Base-by-base conservation (phyloP, 2,888 invertebrate genomes). In the Drosophila colorata region DNA sequence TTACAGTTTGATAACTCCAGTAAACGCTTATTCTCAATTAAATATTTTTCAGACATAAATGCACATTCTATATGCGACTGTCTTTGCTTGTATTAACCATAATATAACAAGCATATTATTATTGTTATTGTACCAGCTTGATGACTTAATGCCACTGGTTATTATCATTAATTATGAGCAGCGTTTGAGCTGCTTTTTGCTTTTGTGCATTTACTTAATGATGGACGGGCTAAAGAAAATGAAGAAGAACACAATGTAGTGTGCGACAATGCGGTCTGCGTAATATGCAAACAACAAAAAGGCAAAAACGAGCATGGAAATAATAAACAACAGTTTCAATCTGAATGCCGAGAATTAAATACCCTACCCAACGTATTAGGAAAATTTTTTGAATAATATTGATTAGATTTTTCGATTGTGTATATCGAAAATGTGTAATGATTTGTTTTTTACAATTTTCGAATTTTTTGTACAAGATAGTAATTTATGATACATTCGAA, bases 81-180 rank as follows among this genome's bases (percentile, higher is more conserved):
- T 40, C 33, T 56, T 13, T 5, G 31, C 3, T 11, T 11, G 11
- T 31, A 2, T 31, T 2, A 3, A 1, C 47, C 16, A 13, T 40
- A n/a, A 33, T 4, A 28, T 43, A 9, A 2, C 9, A 9, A 9
- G 28, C 28, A 28, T 28, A 9, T 28, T 9, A 28, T 28, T 28
- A 28, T 49, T 57, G 20, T 16, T 35, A 33, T 44, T 20, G 13
- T 33, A 2, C 40, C 2, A 44, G 38, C 25, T 68, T 53, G n/a
- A 25, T 47, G n/a, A 28, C 35, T 35, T 48, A 23, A 44, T 31
- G 38, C 38, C 37, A 33, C 40, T 49, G 35, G n/a, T 16, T 61
- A 49, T 73, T 67, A 44, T 31, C 46, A 67, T 67, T 67, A 77
- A 78, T 77, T 77, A 55, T 41, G 28, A 35, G 41, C 68, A 9